phyloP scores from a whole-genome alignment of 1,140 invertebrate genomes.

The Galendromus occidentalis region DNA sequence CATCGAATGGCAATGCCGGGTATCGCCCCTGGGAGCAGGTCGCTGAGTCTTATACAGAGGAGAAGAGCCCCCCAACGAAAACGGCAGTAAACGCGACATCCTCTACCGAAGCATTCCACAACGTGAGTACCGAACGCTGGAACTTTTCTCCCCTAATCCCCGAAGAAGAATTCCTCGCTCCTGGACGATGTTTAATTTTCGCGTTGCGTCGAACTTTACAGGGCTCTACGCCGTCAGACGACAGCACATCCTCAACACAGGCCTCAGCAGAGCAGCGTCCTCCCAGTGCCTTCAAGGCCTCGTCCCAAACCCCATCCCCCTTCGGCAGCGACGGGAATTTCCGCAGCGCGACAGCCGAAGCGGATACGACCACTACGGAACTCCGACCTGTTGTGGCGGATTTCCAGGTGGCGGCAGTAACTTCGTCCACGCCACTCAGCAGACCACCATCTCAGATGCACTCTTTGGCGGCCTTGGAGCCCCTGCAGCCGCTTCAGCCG shows the following conservation, averaged over 20 bases:
- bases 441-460: conserved; percentile 9
- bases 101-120: background rate
- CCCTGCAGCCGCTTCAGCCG: background rate
- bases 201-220: background rate
- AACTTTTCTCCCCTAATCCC: too few species aligned
- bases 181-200: too few species aligned
- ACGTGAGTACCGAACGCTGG: too few species aligned
- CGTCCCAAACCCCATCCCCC: background rate
- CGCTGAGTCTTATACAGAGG: conserved; percentile 5
- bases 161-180: too few species aligned
- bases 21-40: conserved; percentile 11
- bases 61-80: background rate
- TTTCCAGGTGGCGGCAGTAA: conserved; percentile 6
- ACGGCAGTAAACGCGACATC: background rate
- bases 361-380: conserved; percentile 6
- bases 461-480: background rate
- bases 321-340: background rate
- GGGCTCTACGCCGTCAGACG: background rate
- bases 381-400: background rate
- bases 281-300: conserved; percentile 5
- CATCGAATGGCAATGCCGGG: background rate
- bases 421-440: conserved; percentile 7
- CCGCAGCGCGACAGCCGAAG: conserved; percentile 2
- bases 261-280: background rate
- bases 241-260: background rate